phyloP scores from a whole-genome alignment of 2,888 invertebrate genomes.

The Chrysolina americana region DNA sequence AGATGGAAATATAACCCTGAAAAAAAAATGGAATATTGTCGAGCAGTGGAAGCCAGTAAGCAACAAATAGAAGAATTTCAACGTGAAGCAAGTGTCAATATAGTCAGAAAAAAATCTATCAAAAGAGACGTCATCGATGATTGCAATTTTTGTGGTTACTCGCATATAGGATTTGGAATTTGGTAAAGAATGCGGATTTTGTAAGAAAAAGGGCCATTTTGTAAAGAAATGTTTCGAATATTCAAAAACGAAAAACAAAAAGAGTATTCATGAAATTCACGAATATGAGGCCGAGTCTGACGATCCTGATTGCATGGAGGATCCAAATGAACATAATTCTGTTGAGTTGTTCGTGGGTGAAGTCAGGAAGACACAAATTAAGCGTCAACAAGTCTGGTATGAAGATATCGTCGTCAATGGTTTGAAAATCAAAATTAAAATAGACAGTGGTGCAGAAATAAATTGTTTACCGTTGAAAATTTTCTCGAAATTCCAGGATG shows the following conservation, averaged over 20 bases:
- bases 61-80: too few species aligned
- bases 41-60: too few species aligned
- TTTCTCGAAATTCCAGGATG: neutral
- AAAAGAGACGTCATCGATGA: too few species aligned
- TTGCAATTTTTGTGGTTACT: conserved; percentile 19
- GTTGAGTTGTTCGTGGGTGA: conserved; percentile 11
- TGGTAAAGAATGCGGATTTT: conserved; percentile 15
- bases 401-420: conserved; percentile 2
- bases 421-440: neutral
- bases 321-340: conserved; percentile 22
- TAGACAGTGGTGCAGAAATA: neutral
- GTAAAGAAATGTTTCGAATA: neutral
- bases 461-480: neutral
- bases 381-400: neutral
- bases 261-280: neutral
- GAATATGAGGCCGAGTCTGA: neutral
- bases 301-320: neutral
- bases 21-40: too few species aligned
- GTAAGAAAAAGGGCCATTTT: conserved; percentile 14
- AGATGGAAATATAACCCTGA: too few species aligned
- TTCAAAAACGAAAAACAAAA: neutral
- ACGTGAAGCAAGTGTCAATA: too few species aligned
- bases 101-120: too few species aligned
- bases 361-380: neutral
- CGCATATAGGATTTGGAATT: conserved; percentile 6